phyloP scores from a whole-genome alignment of 2,888 invertebrate genomes.

The Sturmia bella region DNA sequence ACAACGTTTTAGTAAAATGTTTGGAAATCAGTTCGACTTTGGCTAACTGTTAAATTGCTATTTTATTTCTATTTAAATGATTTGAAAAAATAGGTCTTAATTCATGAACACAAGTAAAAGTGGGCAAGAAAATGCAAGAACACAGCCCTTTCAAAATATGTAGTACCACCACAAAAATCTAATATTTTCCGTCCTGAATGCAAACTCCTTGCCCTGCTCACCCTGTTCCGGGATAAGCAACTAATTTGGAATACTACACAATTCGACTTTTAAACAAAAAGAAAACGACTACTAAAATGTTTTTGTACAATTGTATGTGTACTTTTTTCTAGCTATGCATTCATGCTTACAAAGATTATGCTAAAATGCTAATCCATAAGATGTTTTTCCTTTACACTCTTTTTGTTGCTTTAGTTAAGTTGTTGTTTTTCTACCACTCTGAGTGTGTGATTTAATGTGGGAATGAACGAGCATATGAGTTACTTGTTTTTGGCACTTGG shows the following conservation, averaged over 20 bases:
- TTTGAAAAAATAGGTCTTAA: too few relatives aligned
- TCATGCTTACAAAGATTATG: constrained; percentile 67
- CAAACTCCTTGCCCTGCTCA: not conserved
- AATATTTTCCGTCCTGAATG: not conserved
- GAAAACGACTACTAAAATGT: constrained; percentile 17
- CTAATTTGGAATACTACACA: constrained; percentile 50
- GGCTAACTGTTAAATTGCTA: too few relatives aligned
- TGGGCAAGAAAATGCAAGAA: too few relatives aligned
- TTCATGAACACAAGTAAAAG: too few relatives aligned
- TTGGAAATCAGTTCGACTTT: too few relatives aligned
- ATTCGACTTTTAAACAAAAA: constrained; percentile 32
- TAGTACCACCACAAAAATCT: too few relatives aligned
- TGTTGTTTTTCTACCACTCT: constrained; percentile 9
- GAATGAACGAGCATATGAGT: constrained; percentile 48
- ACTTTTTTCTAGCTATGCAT: constrained; percentile 42
- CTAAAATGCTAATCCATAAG: constrained; percentile 69
- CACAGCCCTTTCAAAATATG: too few relatives aligned
- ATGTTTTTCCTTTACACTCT: constrained; percentile 46
- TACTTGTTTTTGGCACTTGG: constrained; percentile 65
- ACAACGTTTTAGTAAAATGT: too few relatives aligned
- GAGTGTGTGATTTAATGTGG: constrained; percentile 55
- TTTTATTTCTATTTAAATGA: too few relatives aligned
- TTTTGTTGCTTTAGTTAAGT: constrained; percentile 1
- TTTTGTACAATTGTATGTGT: not conserved
- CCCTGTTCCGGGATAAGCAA: constrained; percentile 47